Evolutionary conservation across 2,888 invertebrate species (phyloP), one percentile per base, ranked within the genome.

Genomic region (Leptarthrus brevirostris): DNA sequence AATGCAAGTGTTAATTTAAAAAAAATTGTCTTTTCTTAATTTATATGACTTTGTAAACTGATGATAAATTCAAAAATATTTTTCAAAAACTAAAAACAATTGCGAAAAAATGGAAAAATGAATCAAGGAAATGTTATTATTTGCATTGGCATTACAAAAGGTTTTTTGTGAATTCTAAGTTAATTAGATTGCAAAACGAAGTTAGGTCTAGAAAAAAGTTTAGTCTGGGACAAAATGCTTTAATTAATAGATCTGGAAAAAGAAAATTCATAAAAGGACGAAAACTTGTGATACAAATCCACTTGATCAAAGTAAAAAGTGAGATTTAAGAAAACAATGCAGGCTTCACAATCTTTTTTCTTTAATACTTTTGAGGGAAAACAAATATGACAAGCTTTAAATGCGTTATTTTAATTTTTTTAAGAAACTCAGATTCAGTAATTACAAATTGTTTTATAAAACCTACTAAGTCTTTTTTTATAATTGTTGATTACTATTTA

Each of bases 111-210:
- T 61, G 18, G 34, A 18, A 40, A 61, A 61, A 61, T 61, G 34
- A 36, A 36, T 61, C 36, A 61, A 36, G 61, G 20, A 61, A 36
- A 61, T 18, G 40, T 36, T 61, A 18, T 36, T 61, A 61, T 61
- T 61, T 61, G 61, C 61, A 61, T 61, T 61, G 61, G 20, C 61
- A 61, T 61, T 61, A 61, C 61, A 61, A 30, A 61, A 61, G 61
- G 18, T 40, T 36, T 56, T 56, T 14, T 36, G 61, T 61, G 61
- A 61, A 36, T 61, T 30, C 61, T 61, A 61, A 24, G 34, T 61
- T 36, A 61, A 36, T 61, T 61, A 36, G 61, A 61, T 61, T 40
- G 40, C 61, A 61, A 61, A 61, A 61, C 30, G 34, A 36, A 12
- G 34, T 61, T 61, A 61, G 36, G 36, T 61, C 61, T 61, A 61